Base-by-base conservation (phyloP, 30 jellyfish, hydroid and myxozoan genomes). In the Sanderia malayensis region DNA sequence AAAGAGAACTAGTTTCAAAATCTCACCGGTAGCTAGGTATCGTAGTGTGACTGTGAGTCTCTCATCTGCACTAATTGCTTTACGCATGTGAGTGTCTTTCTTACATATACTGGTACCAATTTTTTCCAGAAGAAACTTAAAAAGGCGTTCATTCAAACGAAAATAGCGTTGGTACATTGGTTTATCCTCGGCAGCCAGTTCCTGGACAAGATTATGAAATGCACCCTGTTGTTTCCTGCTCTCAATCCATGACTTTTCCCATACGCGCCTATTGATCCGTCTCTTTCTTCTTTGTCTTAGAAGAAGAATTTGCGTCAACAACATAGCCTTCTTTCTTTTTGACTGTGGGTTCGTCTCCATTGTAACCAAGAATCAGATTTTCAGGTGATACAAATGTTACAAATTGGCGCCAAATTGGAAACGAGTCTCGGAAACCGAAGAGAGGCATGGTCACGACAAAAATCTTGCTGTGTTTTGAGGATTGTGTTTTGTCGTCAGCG, bases 1-100 rank as follows among this genome's bases (percentile, higher is more conserved):
- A n/a, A n/a, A n/a, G n/a, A n/a, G n/a, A n/a, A n/a, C n/a, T n/a
- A n/a, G n/a, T n/a, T 26, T 49, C 11, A 76, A 61, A 24, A 69
- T 1, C 45, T 76, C 83, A 2, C 88, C 88, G 3, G 88, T 76
- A 1, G 84, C 88, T 41, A 76, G 60, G 45, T 61, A 65, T 1
- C 58, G 25, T 29, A 76, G 69, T 2, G 80, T 76, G 20, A 76
- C 41, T 13, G 46, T 34, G 24, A 76, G 83, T 19, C 73, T 4
- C 17, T 63, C 88, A 9, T 61, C 81, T 6, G 86, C 85, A 2
- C 4, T 24, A 2, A 70, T 27, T 1, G 25, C 7, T 19, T 49
- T 18, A 4, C 64, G 8, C 64, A 49, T 49, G 13, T 37, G 10
- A 4, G 52, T 37, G 52, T 37, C 52, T 37, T 37, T 6, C 52